Evolutionary conservation across 2,113 vertebrate genomes (phyloP).

Genomic region (Dipodomys stephensi): DNA sequence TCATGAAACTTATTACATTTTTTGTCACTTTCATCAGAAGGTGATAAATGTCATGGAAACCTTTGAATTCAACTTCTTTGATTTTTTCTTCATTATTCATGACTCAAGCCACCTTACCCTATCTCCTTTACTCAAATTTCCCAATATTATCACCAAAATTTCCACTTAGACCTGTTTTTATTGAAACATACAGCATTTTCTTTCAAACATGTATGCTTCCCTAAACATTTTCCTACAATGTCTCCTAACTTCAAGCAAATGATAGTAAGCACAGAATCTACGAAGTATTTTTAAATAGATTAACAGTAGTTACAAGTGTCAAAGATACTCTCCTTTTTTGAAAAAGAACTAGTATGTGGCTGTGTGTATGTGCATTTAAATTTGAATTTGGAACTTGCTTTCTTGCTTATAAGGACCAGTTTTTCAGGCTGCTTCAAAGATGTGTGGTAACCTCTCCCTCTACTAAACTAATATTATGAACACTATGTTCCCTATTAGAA

Average conservation of each 20-base stretch:
- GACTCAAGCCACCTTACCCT: not conserved
- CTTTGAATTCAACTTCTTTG: not conserved
- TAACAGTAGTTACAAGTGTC: not conserved
- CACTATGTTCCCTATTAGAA: not conserved
- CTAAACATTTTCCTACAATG: not conserved
- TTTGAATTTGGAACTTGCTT: not conserved
- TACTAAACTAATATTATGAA: not conserved
- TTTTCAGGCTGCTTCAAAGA: not conserved
- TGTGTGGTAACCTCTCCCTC: not conserved
- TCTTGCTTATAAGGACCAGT: not conserved
- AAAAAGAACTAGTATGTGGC: not conserved
- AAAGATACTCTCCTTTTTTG: not conserved
- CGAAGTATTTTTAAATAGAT: not conserved
- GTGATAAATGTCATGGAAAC: not conserved
- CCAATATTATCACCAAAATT: not conserved
- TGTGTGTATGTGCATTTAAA: rapidly evolving
- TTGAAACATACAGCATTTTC: not conserved
- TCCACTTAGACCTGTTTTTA: not conserved
- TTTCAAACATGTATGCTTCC: not conserved
- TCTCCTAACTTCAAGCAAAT: not conserved
- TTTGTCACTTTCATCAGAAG: not conserved
- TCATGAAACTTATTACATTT: not conserved
- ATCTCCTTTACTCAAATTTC: not conserved
- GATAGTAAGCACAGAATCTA: not conserved
- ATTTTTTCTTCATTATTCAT: not conserved